These are phyloP conservation scores for Burhinus bistriatus DNA, from an alignment of 2,113 vertebrate genomes.

Conservation along the genomic window DNA sequence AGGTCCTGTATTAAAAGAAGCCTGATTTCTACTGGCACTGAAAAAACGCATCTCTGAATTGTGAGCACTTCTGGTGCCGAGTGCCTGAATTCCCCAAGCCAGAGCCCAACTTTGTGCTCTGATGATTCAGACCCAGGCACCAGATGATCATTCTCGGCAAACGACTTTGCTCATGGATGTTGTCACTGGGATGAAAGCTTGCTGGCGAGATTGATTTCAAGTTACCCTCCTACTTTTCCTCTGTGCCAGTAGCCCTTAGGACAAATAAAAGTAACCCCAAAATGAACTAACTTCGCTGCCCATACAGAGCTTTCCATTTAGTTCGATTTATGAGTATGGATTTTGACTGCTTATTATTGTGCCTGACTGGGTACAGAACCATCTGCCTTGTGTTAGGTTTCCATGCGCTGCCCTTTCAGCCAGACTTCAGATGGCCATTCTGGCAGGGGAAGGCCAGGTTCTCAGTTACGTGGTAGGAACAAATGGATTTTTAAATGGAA, in stretches of 20 bases:
- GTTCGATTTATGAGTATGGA: not conserved
- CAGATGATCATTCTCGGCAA: not conserved
- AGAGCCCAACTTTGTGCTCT: not conserved
- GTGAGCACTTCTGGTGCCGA: not conserved
- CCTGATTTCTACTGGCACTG: not conserved
- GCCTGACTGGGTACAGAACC: not conserved
- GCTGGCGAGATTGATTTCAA: not conserved
- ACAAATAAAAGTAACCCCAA: not conserved
- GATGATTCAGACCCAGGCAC: not conserved
- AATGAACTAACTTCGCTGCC: not conserved
- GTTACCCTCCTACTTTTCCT: not conserved
- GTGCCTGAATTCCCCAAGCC: not conserved
- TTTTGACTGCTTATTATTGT: not conserved
- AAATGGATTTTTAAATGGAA: not conserved
- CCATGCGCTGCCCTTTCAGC: not conserved
- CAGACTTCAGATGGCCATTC: not conserved
- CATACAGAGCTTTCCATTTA: not conserved
- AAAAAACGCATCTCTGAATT: not conserved
- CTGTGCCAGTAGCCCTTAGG: not conserved
- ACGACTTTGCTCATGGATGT: rapidly evolving
- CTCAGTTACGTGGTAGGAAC: not conserved
- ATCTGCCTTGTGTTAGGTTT: not conserved
- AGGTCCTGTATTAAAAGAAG: not conserved
- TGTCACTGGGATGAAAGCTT: not conserved
- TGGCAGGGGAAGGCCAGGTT: not conserved